Base-by-base conservation (phyloP, 1,140 invertebrate species). In the Brachionus plicatilis region DNA sequence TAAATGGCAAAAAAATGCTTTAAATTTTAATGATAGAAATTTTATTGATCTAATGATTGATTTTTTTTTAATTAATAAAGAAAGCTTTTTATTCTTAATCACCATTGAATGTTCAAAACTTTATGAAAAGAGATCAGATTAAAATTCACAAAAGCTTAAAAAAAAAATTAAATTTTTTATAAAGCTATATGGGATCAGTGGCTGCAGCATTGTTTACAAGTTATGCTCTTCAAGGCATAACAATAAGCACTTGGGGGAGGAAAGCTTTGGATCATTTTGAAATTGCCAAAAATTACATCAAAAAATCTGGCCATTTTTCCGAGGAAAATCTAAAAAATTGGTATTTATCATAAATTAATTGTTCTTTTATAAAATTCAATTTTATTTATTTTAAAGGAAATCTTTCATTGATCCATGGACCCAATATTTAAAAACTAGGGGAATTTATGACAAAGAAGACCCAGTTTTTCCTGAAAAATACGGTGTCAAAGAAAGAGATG, bases 141-240 rank as follows among this genome's bases (percentile, higher is more conserved):
- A 37, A 37, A 37, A 37, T 37, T 37, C 33, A 37, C 3, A 37
- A 37, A 1, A 7, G 7, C 0, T 37, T 37, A 24, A 66, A 27
- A 66, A 66, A 12, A 27, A 33, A 68, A 17, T 12, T 2, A 37
- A 4, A 29, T 68, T 12, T 68, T 29, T 68, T 68, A 14, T 12
- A 7, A 1, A 68, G 66, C 7, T 76, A 87, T 83, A 85, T 90
- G 33, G 89, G 89, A 8, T 79, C 85, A 75, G 75, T 90, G 20
- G 87, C 88, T 29, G 78, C 86, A 7, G 89, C 89, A 65, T 85
- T 89, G 7, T 89, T 90, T 79, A 88, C 88, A 8, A 85, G 87
- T 0, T 88, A 88, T 85, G 86, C 87, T 29, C 85, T 89, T 50
- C 88, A 89, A 86, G 86, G 87, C 86, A 84, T 17, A n/a, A 41